These are phyloP conservation scores for Gymnothorax reevesii DNA, from an alignment of 2,797 vertebrate genomes.

Conservation along the genomic window DNA sequence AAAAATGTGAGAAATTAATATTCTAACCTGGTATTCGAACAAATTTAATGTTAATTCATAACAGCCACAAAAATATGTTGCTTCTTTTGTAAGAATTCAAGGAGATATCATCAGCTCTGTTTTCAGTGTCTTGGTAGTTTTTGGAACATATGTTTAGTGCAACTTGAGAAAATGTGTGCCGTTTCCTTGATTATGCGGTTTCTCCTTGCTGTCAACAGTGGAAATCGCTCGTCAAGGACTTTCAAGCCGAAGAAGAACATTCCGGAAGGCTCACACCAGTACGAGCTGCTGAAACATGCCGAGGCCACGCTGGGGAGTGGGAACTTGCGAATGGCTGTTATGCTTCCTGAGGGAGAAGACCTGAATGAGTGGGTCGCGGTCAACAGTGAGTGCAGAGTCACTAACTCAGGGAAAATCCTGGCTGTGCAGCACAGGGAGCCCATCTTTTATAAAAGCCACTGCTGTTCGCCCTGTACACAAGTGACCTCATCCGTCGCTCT, in stretches of 20 bases:
- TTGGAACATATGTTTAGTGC: not conserved
- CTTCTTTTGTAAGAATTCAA: not conserved
- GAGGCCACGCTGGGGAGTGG: constrained; percentile 97
- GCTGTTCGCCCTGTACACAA: not conserved
- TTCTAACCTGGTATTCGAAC: not conserved
- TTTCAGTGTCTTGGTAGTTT: not conserved
- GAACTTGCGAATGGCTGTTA: constrained; percentile 95
- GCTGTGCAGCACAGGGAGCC: not conserved
- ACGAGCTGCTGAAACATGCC: constrained; percentile 95
- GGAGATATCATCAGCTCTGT: no score
- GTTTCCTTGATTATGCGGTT: not conserved
- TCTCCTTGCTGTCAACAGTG: constrained; percentile 65
- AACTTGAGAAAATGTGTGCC: not conserved
- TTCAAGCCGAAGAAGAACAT: constrained; percentile 99
- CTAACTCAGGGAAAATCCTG: not conserved
- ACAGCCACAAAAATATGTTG: not conserved
- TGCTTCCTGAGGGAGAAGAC: constrained; percentile 96
- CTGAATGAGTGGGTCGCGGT: constrained; percentile 98
- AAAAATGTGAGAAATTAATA: not conserved
- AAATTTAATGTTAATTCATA: not conserved
- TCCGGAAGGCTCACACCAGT: constrained; percentile 96
- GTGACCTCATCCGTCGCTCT: not conserved
- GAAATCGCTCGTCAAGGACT: constrained; percentile 92
- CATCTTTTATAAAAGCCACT: not conserved
- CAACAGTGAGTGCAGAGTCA: constrained; percentile 85